Evolutionary conservation across 2,888 invertebrate genomes (phyloP), one percentile per base, ranked within the genome.

Genomic region (Trichopria drosophilae): DNA sequence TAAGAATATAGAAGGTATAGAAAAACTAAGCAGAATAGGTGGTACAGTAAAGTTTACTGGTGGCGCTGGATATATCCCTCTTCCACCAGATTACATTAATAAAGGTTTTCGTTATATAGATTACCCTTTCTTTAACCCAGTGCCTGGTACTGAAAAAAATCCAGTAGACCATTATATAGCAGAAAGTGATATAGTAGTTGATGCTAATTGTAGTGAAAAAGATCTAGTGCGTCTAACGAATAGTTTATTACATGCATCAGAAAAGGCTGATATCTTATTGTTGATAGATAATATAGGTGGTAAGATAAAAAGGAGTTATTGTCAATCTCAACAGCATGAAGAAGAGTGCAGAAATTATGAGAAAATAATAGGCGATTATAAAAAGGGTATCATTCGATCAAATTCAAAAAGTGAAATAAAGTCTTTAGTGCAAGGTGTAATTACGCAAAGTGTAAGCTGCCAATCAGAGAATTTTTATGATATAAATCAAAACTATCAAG

Each of bases 81-180:
- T 46, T 46, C 46, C 46, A 46, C 46, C 46, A 31, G 46, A 46
- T 46, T 46, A 46, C 37, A 16, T 20, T 46, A 22, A 46, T 39
- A 46, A 46, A 46, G 46, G 46, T 16, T 46, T 46, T 46, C 46
- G 46, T 46, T 46, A 46, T 46, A 46, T 46, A 46, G 46, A 46
- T 46, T 46, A 46, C 28, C 46, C 46, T 46, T 45, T 45, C 45
- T 45, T 45, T 45, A 45, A 45, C 37, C 45, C 45, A 45, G 37
- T 45, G 4, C 45, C 45, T 45, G 45, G 45, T n/a, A 45, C 45
- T 45, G 29, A 45, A 45, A 16, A 45, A 36, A 45, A 45, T 45
- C 45, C 45, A 45, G 45, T 37, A 45, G 45, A 36, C 35, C 45
- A 45, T 16, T 45, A 45, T 45, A 45, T 45, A 20, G 45, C 45